A percentile compares a stretch with the other conserved stretches of the same genome.
Conservation (phyloP, 2,888 invertebrate genomes). For the Rhagonycha lutea region DNA sequence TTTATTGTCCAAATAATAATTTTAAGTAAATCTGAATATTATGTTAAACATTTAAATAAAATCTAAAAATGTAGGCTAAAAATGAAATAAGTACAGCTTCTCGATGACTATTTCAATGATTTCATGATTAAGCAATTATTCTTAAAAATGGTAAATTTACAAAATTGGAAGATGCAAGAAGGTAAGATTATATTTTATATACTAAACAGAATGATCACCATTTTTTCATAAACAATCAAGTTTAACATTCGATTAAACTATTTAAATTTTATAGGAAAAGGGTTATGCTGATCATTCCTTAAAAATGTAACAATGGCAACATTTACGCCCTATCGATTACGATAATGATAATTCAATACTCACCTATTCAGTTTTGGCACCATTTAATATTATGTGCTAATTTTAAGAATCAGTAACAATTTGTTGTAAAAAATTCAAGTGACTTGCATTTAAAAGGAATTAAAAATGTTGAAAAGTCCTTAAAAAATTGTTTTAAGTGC, state of each 20-base stretch:
- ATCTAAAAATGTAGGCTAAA: not conserved
- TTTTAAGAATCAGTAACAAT: not conserved
- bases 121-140: not conserved
- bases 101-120: not conserved
- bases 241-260: not conserved
- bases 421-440: not conserved
- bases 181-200: constrained; percentile 11
- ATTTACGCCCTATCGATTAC: not conserved
- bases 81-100: not conserved
- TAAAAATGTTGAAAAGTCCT: not conserved
- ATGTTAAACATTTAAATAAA: not conserved
- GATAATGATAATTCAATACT: not conserved
- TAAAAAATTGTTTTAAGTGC: not conserved
- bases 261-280: not conserved
- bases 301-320: not conserved
- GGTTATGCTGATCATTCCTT: not conserved
- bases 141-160: constrained; percentile 6
- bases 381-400: not conserved
- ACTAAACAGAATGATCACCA: constrained; percentile 9
- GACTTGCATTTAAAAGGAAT: not conserved
- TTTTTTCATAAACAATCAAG: not conserved
- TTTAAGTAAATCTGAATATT: not conserved
- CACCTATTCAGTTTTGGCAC: not conserved
- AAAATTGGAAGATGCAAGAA: constrained; percentile 28
- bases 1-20: not conserved